phyloP scores from a whole-genome alignment of 2,888 invertebrate species.

The Ephialtes manifestator region DNA sequence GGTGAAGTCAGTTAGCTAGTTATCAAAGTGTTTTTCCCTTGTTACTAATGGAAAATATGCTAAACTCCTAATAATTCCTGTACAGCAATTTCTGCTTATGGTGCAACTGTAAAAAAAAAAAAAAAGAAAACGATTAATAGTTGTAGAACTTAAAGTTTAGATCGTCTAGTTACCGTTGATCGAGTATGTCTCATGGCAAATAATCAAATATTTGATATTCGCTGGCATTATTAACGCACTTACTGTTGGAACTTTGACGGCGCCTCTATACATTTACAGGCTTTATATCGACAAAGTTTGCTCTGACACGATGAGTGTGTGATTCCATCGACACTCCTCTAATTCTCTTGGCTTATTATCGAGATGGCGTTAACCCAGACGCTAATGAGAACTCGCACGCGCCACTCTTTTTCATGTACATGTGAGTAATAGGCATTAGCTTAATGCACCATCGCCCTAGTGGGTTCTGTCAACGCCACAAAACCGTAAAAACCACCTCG shows the following conservation, averaged over 20 bases:
- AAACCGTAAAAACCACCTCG: no score
- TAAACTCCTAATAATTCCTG: background rate
- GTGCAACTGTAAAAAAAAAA: background rate
- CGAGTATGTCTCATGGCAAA: slow-evolving; percentile 2
- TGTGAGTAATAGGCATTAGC: slow-evolving; percentile 8
- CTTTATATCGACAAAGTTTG: background rate
- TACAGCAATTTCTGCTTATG: background rate
- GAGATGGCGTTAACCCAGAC: slow-evolving; percentile 42
- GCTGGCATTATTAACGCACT: background rate
- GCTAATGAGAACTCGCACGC: slow-evolving; percentile 62
- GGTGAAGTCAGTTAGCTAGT: background rate
- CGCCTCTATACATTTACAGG: background rate
- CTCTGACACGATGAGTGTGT: slow-evolving; percentile 3
- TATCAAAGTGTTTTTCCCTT: background rate
- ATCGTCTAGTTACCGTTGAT: background rate
- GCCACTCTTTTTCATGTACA: slow-evolving; percentile 11
- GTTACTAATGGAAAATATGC: background rate
- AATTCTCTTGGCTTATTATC: slow-evolving; percentile 55
- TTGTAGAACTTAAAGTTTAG: background rate
- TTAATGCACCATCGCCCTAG: background rate
- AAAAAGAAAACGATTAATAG: background rate
- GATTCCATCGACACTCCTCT: slow-evolving; percentile 40
- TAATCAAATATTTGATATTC: slow-evolving; percentile 44
- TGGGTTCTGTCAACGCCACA: no score
- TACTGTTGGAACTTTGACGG: background rate